Conservation (phyloP, 2,113 vertebrate genomes). For the Planiliza haematocheilus region DNA sequence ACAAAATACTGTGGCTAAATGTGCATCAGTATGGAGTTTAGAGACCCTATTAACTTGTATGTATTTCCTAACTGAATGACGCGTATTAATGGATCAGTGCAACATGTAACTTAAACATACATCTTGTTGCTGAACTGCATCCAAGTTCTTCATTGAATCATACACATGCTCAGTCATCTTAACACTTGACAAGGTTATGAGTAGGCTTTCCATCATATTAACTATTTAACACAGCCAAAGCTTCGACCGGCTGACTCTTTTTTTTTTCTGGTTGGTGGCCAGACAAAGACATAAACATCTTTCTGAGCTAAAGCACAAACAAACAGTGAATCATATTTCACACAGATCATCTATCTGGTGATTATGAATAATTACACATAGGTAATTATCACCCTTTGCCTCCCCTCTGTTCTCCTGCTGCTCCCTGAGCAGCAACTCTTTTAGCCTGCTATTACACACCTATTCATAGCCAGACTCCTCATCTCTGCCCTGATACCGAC, state of each 20-base stretch:
- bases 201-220: conserved; percentile 33
- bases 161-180: conserved; percentile 23
- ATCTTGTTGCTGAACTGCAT: conserved; percentile 8
- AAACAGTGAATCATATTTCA: conserved; percentile 30
- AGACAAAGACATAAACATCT: conserved; percentile 30
- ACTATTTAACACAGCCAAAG: conserved; percentile 39
- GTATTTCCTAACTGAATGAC: no score
- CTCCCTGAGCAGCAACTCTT: conserved; percentile 11
- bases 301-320: not conserved
- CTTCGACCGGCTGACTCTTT: conserved; percentile 13
- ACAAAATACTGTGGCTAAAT: not conserved
- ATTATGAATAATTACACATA: conserved; percentile 51
- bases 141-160: conserved; percentile 2
- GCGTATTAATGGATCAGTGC: not conserved
- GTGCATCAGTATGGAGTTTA: not conserved
- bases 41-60: not conserved
- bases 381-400: conserved; percentile 49
- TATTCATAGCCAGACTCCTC: conserved; percentile 57
- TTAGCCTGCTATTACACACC: conserved; percentile 31
- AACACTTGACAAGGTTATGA: conserved; percentile 45
- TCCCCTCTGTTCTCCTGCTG: conserved; percentile 28
- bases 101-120: not conserved
- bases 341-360: conserved; percentile 31
- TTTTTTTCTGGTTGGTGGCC: conserved; percentile 6
- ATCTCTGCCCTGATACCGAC: conserved; percentile 7